Conservation (phyloP, 2,888 invertebrate species). For the Leucania comma region DNA sequence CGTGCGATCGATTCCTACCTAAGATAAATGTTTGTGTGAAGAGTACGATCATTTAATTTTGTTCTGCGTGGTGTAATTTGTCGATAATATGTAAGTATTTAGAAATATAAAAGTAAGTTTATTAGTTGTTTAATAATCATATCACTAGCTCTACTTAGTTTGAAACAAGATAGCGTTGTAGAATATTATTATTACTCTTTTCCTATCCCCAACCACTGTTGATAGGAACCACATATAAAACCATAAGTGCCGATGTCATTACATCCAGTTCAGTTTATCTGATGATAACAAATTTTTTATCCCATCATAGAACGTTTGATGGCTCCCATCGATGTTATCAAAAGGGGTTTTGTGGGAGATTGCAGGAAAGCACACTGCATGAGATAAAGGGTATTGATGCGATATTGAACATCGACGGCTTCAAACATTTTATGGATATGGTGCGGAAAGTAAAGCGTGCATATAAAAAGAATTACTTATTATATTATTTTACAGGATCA, state of each 20-base stretch:
- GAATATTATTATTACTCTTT: neutral
- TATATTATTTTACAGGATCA: neutral
- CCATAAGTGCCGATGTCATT: slow-evolving; percentile 57
- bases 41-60: no score
- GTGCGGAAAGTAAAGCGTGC: neutral
- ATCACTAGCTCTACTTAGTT: no score
- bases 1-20: no score
- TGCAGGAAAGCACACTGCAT: slow-evolving; percentile 34
- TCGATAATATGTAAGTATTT: no score
- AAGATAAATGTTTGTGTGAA: no score
- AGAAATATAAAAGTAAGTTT: no score
- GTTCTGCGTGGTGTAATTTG: no score
- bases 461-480: neutral
- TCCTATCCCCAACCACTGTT: neutral
- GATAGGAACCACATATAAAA: slow-evolving; percentile 34
- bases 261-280: slow-evolving; percentile 47
- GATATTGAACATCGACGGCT: slow-evolving; percentile 17
- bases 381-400: slow-evolving; percentile 40
- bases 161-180: no score
- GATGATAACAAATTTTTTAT: slow-evolving; percentile 53
- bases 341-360: slow-evolving; percentile 23
- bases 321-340: slow-evolving; percentile 51
- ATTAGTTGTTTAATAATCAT: no score
- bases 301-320: slow-evolving; percentile 43
- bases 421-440: slow-evolving; percentile 17